Conservation (phyloP, 2,113 vertebrate species). For the Hippocampus guttulatus region DNA sequence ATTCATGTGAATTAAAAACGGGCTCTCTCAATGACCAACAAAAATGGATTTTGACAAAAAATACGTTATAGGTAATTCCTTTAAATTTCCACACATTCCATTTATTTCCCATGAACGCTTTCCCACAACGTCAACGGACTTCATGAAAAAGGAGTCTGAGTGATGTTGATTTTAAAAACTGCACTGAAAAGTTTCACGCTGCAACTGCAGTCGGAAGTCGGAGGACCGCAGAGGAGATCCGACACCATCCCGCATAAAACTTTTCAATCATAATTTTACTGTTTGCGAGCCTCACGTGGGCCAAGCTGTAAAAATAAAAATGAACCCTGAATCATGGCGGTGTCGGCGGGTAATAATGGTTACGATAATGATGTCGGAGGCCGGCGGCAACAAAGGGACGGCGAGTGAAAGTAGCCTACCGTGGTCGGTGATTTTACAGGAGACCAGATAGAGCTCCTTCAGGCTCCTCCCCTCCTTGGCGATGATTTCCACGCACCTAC, state of each 20-base stretch:
- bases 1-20: too few relatives aligned
- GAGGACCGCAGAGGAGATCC: conserved; percentile 24
- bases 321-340: conserved; percentile 39
- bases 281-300: conserved; percentile 48
- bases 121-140: not conserved
- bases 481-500: conserved; percentile 97
- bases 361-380: conserved; percentile 46
- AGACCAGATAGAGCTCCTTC: conserved; percentile 96
- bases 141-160: too few relatives aligned
- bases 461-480: conserved; percentile 94
- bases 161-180: not conserved
- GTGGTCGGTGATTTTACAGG: conserved; percentile 97
- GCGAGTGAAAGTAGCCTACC: conserved; percentile 76
- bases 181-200: conserved; percentile 1
- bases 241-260: conserved; percentile 41
- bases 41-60: too few relatives aligned
- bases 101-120: not conserved
- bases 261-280: conserved; percentile 64
- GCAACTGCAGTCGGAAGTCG: not conserved
- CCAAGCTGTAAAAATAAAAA: conserved; percentile 47
- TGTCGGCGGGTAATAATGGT: conserved; percentile 43
- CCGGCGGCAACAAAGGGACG: conserved; percentile 59
- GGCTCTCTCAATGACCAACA: too few relatives aligned
- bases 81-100: not conserved
- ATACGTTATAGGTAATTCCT: not conserved